Evolutionary conservation across 2,888 invertebrate genomes (phyloP), one percentile per base, ranked within the genome.

Genomic region (Linnaemya tessellans): DNA sequence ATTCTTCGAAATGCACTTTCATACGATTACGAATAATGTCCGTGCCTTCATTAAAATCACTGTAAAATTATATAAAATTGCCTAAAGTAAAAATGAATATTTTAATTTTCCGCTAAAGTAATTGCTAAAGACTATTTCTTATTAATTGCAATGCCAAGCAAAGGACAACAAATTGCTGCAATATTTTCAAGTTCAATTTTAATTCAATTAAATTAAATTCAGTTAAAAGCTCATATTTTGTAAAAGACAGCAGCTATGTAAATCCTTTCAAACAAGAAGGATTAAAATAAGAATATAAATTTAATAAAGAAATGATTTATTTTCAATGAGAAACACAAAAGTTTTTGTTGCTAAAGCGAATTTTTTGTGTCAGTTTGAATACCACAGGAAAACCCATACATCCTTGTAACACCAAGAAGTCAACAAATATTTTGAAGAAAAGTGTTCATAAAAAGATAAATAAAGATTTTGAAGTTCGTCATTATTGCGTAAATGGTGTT

Each of bases 31-130:
- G 38, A 18, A 18, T 18, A 51, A 20, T 18, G 18, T 9, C 3
- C 18, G 18, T 51, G 20, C 20, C 18, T 51, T 18, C 3, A 18
- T 51, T 51, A 51, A 51, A 49, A 51, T 51, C 51, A 51, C 2
- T 51, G 1, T 18, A 9, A 9, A 51, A 51, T 10, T 7, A 51
- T 9, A 51, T 8, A 51, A 51, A 20, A 18, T 9, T 9, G n/a
- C n/a, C 49, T n/a, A 49, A n/a, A 49, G n/a, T n/a, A 20, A 46
- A 51, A 9, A 51, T 20, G 9, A 3, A 11, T 41, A 11, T 51
- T 51, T 51, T 51, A 51, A 51, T 51, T 20, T 20, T 20, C 51
- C 51, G 51, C 51, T 51, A n/a, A n/a, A 49, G 8, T 30, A 30
- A 30, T 30, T 30, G 5, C 5, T 30, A 30, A 30, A 30, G 30